A percentile compares a stretch with the other conserved stretches of the same genome.
phyloP scores from a whole-genome alignment of 1,140 invertebrate genomes.

The Portunus trituberculatus region DNA sequence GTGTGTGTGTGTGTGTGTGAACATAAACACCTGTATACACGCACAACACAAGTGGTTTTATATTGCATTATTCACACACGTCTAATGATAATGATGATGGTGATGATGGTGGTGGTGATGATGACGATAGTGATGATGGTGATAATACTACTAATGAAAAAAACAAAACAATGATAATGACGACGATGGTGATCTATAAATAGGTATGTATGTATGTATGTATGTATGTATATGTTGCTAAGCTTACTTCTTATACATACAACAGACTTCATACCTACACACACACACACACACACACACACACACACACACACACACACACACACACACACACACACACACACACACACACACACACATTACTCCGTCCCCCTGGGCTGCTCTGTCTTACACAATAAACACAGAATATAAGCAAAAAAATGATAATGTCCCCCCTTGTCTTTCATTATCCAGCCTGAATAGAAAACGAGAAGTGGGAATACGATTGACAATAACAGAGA shows the following conservation, averaged over 20 bases:
- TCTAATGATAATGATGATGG: too few species aligned
- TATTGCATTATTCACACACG: background rate
- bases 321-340: slow-evolving; percentile 11
- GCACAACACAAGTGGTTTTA: background rate
- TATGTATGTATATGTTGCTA: background rate
- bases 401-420: background rate
- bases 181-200: too few species aligned
- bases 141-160: too few species aligned
- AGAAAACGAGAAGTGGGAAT: too few species aligned
- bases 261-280: background rate
- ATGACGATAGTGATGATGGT: too few species aligned
- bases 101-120: too few species aligned
- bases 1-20: background rate
- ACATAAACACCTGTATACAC: background rate
- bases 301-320: slow-evolving; percentile 15
- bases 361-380: background rate
- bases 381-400: background rate
- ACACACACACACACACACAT: slow-evolving; percentile 6
- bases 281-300: slow-evolving; percentile 20
- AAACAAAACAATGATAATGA: too few species aligned
- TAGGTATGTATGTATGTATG: background rate
- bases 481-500: background rate
- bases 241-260: background rate
- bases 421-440: background rate
- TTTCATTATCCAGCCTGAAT: background rate